These are phyloP conservation scores for Lycia hirtaria DNA, from an alignment of 2,888 invertebrate species.

Conservation along the genomic window DNA sequence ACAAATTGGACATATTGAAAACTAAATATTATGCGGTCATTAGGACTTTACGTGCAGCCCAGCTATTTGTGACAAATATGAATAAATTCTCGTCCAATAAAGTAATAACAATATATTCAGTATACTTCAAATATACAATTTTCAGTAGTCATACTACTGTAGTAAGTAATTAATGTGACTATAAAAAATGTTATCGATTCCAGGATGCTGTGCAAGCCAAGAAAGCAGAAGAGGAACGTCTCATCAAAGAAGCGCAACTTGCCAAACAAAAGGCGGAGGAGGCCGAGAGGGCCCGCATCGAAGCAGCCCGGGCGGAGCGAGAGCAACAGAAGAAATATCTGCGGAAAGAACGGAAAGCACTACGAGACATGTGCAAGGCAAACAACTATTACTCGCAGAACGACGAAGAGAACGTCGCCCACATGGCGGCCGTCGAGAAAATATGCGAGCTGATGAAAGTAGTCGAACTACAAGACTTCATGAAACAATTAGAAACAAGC, in stretches of 20 bases:
- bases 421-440: conserved; percentile 97
- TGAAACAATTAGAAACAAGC: conserved; percentile 87
- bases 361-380: conserved; percentile 92
- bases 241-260: conserved; percentile 89
- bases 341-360: conserved; percentile 93
- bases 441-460: conserved; percentile 93
- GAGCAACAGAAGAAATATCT: conserved; percentile 94
- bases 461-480: conserved; percentile 90
- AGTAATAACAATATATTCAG: too few relatives aligned
- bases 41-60: too few relatives aligned
- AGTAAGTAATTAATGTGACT: too few relatives aligned
- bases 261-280: conserved; percentile 92
- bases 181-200: conserved; percentile 42
- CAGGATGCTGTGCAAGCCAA: conserved; percentile 92
- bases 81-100: too few relatives aligned
- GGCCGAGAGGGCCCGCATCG: conserved; percentile 92
- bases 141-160: too few relatives aligned
- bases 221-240: conserved; percentile 93
- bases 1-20: too few relatives aligned
- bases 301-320: conserved; percentile 93
- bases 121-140: too few relatives aligned
- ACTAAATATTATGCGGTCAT: too few relatives aligned
- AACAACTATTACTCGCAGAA: conserved; percentile 91
- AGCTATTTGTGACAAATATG: too few relatives aligned
- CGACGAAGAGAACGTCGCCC: conserved; percentile 90